Base-by-base conservation (phyloP, 2,888 invertebrate species). In the Sarcophaga variegata region DNA sequence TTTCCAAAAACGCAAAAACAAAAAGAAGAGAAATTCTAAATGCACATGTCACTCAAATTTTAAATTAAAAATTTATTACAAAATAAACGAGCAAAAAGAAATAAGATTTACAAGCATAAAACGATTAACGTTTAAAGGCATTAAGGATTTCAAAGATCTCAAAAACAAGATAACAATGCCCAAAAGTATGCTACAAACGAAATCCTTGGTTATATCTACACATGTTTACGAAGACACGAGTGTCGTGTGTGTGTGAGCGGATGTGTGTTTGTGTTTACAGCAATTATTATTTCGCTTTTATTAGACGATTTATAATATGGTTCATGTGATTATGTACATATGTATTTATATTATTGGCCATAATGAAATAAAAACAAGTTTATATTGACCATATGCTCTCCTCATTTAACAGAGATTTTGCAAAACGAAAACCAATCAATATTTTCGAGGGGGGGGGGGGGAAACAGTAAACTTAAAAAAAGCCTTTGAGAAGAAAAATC, bases 381-480 rank as follows among this genome's bases (percentile, higher is more conserved):
- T 14, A 54, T 54, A 14, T 54, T 54, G 54, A 49, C 78, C 87
- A 82, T 79, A 76, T 87, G 81, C 62, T 71, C 75, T 54, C 17
- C 14, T 37, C 37, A 75, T 79, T 87, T 79, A 82, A 76, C 84
- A 84, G 4, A 17, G 54, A 49, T 49, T 76, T 76, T 20, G 25
- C 25, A 60, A 76, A 64, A 70, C 25, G 63, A 80, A 83, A 86
- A 69, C 76, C 76, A 83, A 83, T 86, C 86, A 83, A 83, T 86
- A 77, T 60, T 59, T 67, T 76, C 76, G 70, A 77, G 3, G 37
- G 37, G 37, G 37, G 20, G 20, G n/a, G n/a, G n/a, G n/a, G 1
- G 2, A 37, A 22, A 80, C 11, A 67, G 80, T 76, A 82, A 81
- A 66, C 25, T 71, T 54, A 14, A 54, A 14, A 66, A 45, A 64